Evolutionary conservation across 1,140 invertebrate genomes (phyloP), one percentile per base, ranked within the genome.

Genomic region (Schlechtendalia chinensis): DNA sequence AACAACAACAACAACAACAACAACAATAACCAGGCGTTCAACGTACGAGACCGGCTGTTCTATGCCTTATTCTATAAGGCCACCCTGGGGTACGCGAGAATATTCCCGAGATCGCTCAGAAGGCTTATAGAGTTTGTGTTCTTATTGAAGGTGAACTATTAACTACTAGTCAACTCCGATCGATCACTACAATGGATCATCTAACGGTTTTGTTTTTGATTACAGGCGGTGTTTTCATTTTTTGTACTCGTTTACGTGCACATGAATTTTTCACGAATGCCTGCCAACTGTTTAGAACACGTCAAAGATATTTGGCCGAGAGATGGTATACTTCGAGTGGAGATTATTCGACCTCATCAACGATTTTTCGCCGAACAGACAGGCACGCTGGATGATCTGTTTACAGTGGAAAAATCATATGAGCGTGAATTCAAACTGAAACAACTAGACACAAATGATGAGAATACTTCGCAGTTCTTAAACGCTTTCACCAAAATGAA

Each of bases 211-310:
- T 47, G 4, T 22, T 67, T 65, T 83, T 83, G 17, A 63, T 87
- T 89, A 81, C 86, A 93, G 91, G 96, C 96, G 16, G 88, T 98
- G 81, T 86, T 91, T 45, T 93, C 96, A 81, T 93, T 98, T 86
- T 94, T 95, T 85, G 92, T 96, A 54, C 89, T 99, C 82, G 91
- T 94, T 50, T 99, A 99, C 86, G 96, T 98, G 83, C 97, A 99
- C 85, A 90, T 96, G 85, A 92, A 93, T 58, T 98, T 98, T 86
- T 96, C 96, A 77, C 90, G 93, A 83, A 91, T 94, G 83, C 96
- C 97, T 29, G 94, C 95, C 54, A 96, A 95, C 83, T 99, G 97
- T 88, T 89, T 99, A 82, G 91, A 96, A 84, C 91, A 95, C 86
- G 90, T 98, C 39, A 90, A 94, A 85, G 89, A 94, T 83, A 90